phyloP scores from a whole-genome alignment of 2,797 vertebrate species.

The Myripristis jacobus region DNA sequence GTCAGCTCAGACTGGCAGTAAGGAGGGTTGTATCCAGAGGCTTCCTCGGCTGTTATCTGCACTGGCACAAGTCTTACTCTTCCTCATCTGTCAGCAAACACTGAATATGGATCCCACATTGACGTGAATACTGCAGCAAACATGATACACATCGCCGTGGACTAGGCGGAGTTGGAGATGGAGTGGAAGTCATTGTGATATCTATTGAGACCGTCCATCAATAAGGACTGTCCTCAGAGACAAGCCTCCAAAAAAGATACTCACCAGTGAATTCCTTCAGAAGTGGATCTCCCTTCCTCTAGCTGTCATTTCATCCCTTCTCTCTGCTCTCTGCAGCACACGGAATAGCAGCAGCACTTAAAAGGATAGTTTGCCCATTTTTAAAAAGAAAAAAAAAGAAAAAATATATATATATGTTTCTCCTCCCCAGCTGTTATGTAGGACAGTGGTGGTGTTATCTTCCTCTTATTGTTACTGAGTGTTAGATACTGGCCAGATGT shows the following conservation, averaged over 20 bases:
- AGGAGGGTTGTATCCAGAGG: background rate
- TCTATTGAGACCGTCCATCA: background rate
- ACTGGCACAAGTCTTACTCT: too few relatives aligned
- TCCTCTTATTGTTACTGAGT: too few relatives aligned
- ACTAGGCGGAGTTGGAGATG: background rate
- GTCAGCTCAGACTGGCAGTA: background rate
- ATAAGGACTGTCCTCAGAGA: conserved; percentile 42
- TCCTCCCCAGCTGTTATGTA: too few relatives aligned
- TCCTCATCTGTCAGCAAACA: conserved; percentile 4
- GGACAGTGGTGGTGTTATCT: too few relatives aligned
- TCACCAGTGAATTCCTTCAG: conserved; percentile 24
- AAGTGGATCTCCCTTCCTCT: conserved; percentile 4
- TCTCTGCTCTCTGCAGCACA: background rate
- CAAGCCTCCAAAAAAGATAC: conserved; percentile 33
- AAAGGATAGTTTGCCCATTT: too few relatives aligned
- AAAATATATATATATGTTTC: too few relatives aligned
- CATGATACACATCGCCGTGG: background rate
- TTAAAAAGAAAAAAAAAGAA: too few relatives aligned
- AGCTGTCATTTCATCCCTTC: conserved; percentile 1
- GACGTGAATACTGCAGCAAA: conserved; percentile 6
- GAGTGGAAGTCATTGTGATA: background rate
- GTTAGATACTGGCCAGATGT: too few relatives aligned
- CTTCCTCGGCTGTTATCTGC: background rate
- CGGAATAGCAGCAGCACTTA: too few relatives aligned
- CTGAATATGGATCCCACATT: conserved; percentile 8